Conservation (phyloP, 2,888 invertebrate species). For the Zonitis immaculata region DNA sequence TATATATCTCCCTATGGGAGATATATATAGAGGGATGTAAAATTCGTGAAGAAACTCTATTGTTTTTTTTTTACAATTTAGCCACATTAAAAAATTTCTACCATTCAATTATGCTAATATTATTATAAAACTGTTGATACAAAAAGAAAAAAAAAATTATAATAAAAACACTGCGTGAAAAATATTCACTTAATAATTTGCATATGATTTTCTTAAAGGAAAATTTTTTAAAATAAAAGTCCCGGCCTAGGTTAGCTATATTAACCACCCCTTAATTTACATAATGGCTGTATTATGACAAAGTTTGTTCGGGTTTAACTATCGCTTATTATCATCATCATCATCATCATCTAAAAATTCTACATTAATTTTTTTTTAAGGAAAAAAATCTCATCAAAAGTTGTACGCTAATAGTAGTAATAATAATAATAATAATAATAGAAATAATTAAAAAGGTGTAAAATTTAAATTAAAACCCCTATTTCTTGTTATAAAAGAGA, state of each 20-base stretch:
- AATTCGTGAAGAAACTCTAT: no score
- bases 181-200: constrained; percentile 48
- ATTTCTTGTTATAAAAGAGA: no score
- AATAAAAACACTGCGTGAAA: constrained; percentile 50
- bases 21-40: no score
- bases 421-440: no score
- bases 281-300: constrained; percentile 44
- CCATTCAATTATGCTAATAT: constrained; percentile 48
- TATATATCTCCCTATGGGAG: no score
- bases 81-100: constrained; percentile 33
- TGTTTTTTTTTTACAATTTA: no score
- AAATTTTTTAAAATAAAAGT: constrained; percentile 38
- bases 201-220: constrained; percentile 48
- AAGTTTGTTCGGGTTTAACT: constrained; percentile 30
- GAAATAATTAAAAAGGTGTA: constrained; percentile 37
- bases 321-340: constrained; percentile 17
- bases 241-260: constrained; percentile 42
- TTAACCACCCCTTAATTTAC: constrained; percentile 40
- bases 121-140: constrained; percentile 48
- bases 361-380: no score
- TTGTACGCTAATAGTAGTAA: no score
- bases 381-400: no score
- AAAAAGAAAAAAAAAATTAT: constrained; percentile 45
- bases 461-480: constrained; percentile 31
- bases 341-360: no score